These are phyloP conservation scores for Oryzias sinensis DNA, from an alignment of 2,797 vertebrate genomes.

Conservation along the genomic window DNA sequence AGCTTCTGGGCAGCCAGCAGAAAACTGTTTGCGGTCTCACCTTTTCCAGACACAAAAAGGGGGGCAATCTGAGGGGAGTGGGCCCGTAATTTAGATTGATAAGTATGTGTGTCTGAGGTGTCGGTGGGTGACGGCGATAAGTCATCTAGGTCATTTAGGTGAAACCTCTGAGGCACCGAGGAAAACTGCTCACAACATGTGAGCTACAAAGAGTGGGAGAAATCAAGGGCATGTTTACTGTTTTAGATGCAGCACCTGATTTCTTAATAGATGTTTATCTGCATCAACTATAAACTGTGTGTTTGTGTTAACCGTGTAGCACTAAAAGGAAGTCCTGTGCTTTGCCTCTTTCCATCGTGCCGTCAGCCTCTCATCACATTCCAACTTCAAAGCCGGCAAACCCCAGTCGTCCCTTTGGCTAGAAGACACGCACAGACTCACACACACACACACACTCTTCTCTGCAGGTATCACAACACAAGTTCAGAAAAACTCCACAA, in stretches of 20 bases:
- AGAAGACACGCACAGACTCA: constrained; percentile 34
- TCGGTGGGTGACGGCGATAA: constrained; percentile 27
- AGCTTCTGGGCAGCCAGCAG: constrained; percentile 59
- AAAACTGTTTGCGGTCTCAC: constrained; percentile 62
- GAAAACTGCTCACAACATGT: constrained; percentile 19
- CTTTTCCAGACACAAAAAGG: constrained; percentile 46
- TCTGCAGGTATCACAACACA: constrained; percentile 30
- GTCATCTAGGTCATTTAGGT: constrained; percentile 57
- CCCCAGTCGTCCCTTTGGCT: constrained; percentile 63
- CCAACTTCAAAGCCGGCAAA: constrained; percentile 75
- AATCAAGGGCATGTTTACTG: constrained; percentile 14
- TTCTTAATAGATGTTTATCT: constrained; percentile 31
- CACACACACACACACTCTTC: constrained; percentile 12
- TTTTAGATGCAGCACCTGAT: constrained; percentile 31
- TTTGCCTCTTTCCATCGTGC: constrained; percentile 52
- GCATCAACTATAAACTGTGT: constrained; percentile 1
- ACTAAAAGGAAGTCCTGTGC: constrained; percentile 49
- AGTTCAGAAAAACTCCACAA: constrained; percentile 49
- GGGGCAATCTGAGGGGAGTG: constrained; percentile 27
- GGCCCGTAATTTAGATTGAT: constrained; percentile 48
- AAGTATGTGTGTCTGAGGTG: constrained; percentile 16
- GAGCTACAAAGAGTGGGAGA: constrained; percentile 16
- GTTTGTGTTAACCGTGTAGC: neutral
- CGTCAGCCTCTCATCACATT: constrained; percentile 72
- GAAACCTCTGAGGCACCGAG: constrained; percentile 34